Conservation (phyloP, 2,888 invertebrate genomes). For the Perizoma affinitatum region DNA sequence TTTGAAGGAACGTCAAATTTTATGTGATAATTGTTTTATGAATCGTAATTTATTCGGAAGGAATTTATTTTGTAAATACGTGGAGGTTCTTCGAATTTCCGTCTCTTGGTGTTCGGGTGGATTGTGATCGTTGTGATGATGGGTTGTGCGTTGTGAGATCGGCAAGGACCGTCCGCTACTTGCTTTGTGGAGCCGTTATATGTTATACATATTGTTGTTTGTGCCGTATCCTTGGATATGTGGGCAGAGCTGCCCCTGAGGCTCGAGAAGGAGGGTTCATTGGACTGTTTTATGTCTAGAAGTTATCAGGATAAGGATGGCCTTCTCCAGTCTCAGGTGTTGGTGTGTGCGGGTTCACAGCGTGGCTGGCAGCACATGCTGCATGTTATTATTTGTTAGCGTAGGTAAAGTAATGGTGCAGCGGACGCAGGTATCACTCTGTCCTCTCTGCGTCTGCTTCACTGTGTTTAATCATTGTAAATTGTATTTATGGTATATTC, state of each 20-base stretch:
- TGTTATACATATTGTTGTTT: conserved; percentile 71
- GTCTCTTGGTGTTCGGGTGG: conserved; percentile 66
- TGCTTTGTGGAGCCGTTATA: conserved; percentile 74
- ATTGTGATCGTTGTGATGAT: conserved; percentile 59
- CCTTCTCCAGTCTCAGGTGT: conserved; percentile 42
- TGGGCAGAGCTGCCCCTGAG: conserved; percentile 47
- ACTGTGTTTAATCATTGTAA: conserved; percentile 72
- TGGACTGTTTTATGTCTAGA: conserved; percentile 54
- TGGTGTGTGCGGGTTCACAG: conserved; percentile 44
- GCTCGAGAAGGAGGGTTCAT: conserved; percentile 44
- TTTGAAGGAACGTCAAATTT: conserved; percentile 65
- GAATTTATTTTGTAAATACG: conserved; percentile 80
- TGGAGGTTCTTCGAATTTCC: conserved; percentile 63
- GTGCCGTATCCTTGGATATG: conserved; percentile 63
- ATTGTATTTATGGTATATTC: conserved; percentile 76
- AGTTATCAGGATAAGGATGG: conserved; percentile 47
- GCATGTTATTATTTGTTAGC: conserved; percentile 74
- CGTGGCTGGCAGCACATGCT: conserved; percentile 45
- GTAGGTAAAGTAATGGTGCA: conserved; percentile 56
- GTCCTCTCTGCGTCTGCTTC: conserved; percentile 45
- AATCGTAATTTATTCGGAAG: conserved; percentile 83
- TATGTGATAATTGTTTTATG: conserved; percentile 84
- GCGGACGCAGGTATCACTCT: conserved; percentile 32
- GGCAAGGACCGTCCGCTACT: conserved; percentile 72
- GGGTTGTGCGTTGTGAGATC: conserved; percentile 67